Percentiles rank a stretch among this genome's conserved stretches.
These are phyloP conservation scores for Enoplosus armatus DNA, from an alignment of 2,797 vertebrate species.

Conservation along the genomic window DNA sequence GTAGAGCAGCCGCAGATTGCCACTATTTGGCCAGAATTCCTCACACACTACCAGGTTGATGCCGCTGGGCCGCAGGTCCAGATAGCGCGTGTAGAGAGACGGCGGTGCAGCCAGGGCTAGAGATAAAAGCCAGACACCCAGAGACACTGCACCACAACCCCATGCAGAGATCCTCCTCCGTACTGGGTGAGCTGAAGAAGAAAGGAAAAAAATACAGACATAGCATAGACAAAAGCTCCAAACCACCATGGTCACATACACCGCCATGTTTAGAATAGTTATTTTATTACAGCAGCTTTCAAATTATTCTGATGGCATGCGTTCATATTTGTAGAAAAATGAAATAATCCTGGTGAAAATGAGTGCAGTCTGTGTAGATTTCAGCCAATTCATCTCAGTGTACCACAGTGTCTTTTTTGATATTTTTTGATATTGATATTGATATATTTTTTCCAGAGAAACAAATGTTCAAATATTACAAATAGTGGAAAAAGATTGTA, in stretches of 20 bases:
- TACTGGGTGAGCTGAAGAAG: conserved; percentile 82
- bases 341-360: not conserved
- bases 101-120: conserved; percentile 84
- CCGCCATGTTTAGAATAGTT: not conserved
- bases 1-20: conserved; percentile 82
- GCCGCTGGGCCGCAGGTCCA: conserved; percentile 84
- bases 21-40: conserved; percentile 85
- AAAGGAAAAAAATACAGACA: not conserved
- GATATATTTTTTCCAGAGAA: too few relatives aligned
- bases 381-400: not conserved
- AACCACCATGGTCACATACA: too few relatives aligned
- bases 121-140: conserved; percentile 84
- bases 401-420: too few relatives aligned
- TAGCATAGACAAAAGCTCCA: not conserved
- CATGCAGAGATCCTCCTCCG: conserved; percentile 82
- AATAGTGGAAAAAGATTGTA: not conserved
- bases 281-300: not conserved
- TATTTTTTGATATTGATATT: too few relatives aligned
- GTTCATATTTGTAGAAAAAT: not conserved
- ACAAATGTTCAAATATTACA: not conserved
- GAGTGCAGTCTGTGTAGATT: not conserved
- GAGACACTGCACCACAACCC: conserved; percentile 79
- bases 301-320: not conserved
- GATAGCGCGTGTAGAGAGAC: conserved; percentile 80
- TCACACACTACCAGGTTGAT: conserved; percentile 86